These are phyloP conservation scores for Agrotis ipsilon DNA, from an alignment of 2,888 invertebrate genomes.

Conservation along the genomic window DNA sequence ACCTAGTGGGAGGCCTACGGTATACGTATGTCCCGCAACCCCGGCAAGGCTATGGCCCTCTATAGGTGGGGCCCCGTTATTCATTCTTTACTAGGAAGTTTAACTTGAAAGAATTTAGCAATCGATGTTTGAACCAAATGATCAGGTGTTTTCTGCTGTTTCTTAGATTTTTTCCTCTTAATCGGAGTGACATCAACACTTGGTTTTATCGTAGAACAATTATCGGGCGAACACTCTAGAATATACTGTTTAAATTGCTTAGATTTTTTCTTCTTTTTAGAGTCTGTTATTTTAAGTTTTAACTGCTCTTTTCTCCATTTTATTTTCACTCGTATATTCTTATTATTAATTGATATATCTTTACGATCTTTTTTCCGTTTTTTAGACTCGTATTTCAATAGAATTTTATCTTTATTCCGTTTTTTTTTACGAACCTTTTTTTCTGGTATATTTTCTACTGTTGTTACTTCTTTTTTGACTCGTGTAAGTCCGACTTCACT, in stretches of 20 bases:
- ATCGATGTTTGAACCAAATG: constrained; percentile 82
- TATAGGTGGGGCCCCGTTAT: too few relatives aligned
- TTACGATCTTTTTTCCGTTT: constrained; percentile 47
- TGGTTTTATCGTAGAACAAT: constrained; percentile 68
- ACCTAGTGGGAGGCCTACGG: too few relatives aligned
- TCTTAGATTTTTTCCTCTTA: constrained; percentile 67
- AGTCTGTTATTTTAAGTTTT: constrained; percentile 72
- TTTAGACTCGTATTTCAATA: constrained; percentile 41
- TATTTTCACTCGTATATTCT: constrained; percentile 78
- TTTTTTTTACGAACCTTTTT: constrained; percentile 45
- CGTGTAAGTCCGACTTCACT: constrained; percentile 74
- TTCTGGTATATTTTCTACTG: background rate
- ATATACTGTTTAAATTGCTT: constrained; percentile 77
- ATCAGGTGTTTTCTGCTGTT: constrained; percentile 73
- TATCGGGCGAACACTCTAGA: constrained; percentile 72
- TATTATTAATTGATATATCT: constrained; percentile 66
- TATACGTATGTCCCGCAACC: too few relatives aligned
- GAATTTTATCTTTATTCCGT: constrained; percentile 1
- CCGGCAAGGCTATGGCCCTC: too few relatives aligned
- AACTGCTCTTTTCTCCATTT: constrained; percentile 73
- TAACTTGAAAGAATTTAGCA: constrained; percentile 78
- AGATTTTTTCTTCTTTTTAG: constrained; percentile 45
- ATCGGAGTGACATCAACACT: constrained; percentile 69
- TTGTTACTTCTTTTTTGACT: background rate
- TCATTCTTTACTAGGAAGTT: constrained; percentile 39